Base-by-base conservation (phyloP, 2,113 vertebrate genomes). In the Crypturellus undulatus region DNA sequence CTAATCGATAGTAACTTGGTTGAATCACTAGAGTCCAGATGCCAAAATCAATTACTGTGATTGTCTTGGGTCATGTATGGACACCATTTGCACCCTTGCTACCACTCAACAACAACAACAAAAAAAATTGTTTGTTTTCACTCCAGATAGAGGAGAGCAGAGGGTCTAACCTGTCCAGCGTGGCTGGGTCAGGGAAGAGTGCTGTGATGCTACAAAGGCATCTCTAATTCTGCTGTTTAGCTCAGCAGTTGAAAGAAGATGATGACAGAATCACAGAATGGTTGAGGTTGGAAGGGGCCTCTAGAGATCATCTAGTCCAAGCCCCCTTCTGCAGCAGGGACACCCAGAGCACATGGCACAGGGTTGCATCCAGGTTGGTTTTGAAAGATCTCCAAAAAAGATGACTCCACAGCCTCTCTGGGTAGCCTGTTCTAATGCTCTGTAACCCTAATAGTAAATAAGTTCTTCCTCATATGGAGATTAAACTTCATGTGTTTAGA, bases 1-100 rank as follows among this genome's bases (percentile, higher is more conserved):
- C 13, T 84, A 6, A 3, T 6, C 2, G 2, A 22, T 4, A 40
- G 42, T 1, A 2, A 1, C 0, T 0, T 10, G 3, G 3, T 34
- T 71, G 67, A 28, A 14, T 20, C 52, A 77, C 26, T 58, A 71
- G 40, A 45, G 40, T 26, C 34, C 64, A 56, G 40, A 10, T 67
- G 25, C 60, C 26, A 51, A 77, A 51, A 13, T 3, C 9, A 54
- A 88, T 38, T 12, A 5, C 4, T 18, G 14, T 28, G 28, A 45
- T 65, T 28, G 14, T 17, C 38, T 58, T 70, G 49, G 42, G 38
- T 10, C 36, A 25, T 25, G 10, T 47, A 49, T 2, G 52, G 64
- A 81, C 6, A 4, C 5, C 9, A 11, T 38, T 49, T 11, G 59
- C 8, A 26, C 2, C n/a, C 24, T 51, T 32, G 36, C 30, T 0